Evolutionary conservation across 2,113 vertebrate genomes (phyloP).

Genomic region (Saimiri boliviensis): DNA sequence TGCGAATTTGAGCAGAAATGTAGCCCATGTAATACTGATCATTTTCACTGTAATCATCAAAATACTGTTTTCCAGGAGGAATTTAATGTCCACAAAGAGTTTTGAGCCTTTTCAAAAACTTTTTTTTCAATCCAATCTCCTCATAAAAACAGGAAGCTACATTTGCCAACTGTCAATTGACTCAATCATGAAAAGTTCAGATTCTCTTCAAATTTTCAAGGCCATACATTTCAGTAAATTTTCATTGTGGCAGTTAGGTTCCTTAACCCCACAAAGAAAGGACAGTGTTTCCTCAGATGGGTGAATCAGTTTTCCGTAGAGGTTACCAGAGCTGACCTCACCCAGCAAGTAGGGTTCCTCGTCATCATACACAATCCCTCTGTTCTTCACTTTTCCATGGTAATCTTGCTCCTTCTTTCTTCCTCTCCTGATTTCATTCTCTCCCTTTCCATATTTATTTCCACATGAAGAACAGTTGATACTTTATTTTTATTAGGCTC

Average conservation of each 20-base stretch:
- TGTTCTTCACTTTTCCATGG: not conserved
- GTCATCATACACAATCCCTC: not conserved
- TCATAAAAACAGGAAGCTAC: conserved; percentile 53
- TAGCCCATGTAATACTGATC: conserved; percentile 28
- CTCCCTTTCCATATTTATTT: not conserved
- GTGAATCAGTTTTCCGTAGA: not conserved
- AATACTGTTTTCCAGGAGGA: conserved; percentile 43
- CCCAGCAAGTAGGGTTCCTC: not conserved
- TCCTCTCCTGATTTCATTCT: not conserved
- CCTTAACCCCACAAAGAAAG: not conserved
- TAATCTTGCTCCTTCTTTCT: not conserved
- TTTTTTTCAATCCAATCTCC: conserved; percentile 39
- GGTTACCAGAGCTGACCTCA: not conserved
- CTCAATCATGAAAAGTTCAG: not conserved
- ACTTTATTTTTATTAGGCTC: not conserved
- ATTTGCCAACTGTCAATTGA: conserved; percentile 12
- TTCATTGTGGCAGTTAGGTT: not conserved
- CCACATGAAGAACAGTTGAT: not conserved
- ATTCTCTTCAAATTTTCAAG: conserved; percentile 42
- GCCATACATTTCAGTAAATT: not conserved
- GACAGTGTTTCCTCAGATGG: not conserved
- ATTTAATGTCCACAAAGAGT: conserved; percentile 10
- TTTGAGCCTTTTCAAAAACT: conserved; percentile 33
- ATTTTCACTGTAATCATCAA: conserved; percentile 37
- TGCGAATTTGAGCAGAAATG: conserved; percentile 25